Percentiles rank a stretch among this genome's conserved stretches.
phyloP scores from a whole-genome alignment of 1,140 invertebrate species.

The Lepidotrigona ventralis region DNA sequence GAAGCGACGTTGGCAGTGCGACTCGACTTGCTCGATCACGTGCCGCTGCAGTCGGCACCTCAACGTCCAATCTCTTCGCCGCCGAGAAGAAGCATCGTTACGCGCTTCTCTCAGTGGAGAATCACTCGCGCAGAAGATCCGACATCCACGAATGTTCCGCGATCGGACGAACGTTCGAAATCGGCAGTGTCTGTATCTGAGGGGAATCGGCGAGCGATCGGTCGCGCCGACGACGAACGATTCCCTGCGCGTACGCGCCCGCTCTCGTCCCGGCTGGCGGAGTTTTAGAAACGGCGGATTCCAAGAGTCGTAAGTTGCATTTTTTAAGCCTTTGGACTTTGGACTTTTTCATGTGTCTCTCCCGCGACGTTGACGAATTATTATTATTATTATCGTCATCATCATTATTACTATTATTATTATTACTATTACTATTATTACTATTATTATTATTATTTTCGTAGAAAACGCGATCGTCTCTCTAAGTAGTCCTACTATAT shows the following conservation, averaged over 20 bases:
- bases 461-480: slow-evolving; percentile 53
- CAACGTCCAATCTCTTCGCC: not conserved
- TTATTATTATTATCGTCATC: too few relatives aligned
- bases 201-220: not conserved
- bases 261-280: not conserved
- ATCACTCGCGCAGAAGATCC: not conserved
- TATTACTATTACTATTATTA: too few relatives aligned
- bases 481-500: not conserved
- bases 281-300: not conserved
- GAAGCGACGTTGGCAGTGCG: not conserved
- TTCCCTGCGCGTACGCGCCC: not conserved
- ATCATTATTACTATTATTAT: too few relatives aligned
- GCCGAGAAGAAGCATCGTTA: too few relatives aligned
- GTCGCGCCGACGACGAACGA: not conserved
- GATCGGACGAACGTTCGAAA: slow-evolving; percentile 6
- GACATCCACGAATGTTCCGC: not conserved
- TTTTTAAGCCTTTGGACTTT: slow-evolving; percentile 52
- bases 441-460: slow-evolving; percentile 20
- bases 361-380: not conserved
- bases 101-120: not conserved
- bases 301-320: slow-evolving; percentile 51
- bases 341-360: slow-evolving; percentile 17
- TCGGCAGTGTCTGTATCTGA: slow-evolving; percentile 60
- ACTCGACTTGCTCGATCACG: too few relatives aligned
- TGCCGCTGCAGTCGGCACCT: not conserved